Base-by-base conservation (phyloP, 2,888 invertebrate species). In the Dascillus cervinus region DNA sequence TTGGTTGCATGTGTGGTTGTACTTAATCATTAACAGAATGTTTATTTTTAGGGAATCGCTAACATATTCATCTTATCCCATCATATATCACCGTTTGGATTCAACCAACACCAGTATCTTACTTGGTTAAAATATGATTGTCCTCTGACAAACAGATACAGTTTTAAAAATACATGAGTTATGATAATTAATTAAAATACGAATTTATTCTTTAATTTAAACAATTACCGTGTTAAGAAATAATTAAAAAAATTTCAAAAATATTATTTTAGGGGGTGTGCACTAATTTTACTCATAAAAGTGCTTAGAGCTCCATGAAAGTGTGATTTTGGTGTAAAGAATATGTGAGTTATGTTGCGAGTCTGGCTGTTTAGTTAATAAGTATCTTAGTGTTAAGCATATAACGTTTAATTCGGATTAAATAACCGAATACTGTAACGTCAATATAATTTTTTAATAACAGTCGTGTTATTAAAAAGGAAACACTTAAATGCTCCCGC, bases 11-110 rank as follows among this genome's bases (percentile, higher is more conserved):
- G 31, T 44, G 17, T 17, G 8, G 17, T 17, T 17, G 4, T 6
- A 22, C 20, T 26, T 28, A 29, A 24, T 32, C 22, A 38, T 41
- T 42, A 50, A 36, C 32, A 26, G 33, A 40, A 44, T 47, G 44
- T 61, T 57, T 55, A 42, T 53, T 62, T 61, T 51, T 58, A 63
- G 62, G 61, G 48, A 60, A 60, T 53, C 62, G 62, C 58, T 63
- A 63, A 62, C 55, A 52, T 54, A 34, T 37, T 37, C 40, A 32
- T 37, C 40, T 34, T 53, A 35, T 42, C 41, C 43, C 48, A 48
- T 41, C 44, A 36, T 41, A 43, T 47, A 47, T 46, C 55, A 58
- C 50, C 58, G 53, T 53, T 53, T 56, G 56, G 55, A 51, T 37
- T 32, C 34, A 39, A 37, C 40, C 40, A 37, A 40, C 40, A 28